phyloP scores from a whole-genome alignment of 2,797 vertebrate genomes.

The Enteromius afrohamiltoni region DNA sequence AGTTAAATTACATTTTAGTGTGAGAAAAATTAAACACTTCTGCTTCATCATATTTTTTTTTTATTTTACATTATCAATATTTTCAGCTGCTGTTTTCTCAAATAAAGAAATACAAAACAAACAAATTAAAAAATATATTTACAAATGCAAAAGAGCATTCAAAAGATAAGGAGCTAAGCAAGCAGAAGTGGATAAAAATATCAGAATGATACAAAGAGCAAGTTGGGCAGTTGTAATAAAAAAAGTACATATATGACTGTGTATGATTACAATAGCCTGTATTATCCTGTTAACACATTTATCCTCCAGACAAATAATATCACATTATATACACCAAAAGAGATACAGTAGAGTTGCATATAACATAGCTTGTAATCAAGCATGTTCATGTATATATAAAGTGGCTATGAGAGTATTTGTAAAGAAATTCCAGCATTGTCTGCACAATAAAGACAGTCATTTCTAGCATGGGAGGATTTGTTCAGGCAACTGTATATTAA shows the following conservation, averaged over 20 bases:
- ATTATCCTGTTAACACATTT: background rate
- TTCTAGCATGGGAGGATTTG: background rate
- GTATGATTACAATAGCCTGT: background rate
- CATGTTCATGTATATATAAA: conserved; percentile 15
- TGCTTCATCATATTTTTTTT: background rate
- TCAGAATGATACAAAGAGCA: background rate
- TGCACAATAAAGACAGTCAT: background rate
- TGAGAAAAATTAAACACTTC: background rate
- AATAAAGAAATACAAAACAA: background rate
- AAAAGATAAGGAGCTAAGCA: background rate
- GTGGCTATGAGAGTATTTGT: background rate
- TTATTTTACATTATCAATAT: background rate
- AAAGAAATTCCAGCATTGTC: conserved; percentile 3
- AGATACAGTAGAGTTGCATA: background rate
- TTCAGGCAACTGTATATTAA: background rate
- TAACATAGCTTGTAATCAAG: background rate
- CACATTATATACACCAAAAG: conserved; percentile 6
- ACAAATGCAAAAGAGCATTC: background rate
- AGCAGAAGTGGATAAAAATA: background rate
- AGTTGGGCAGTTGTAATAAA: background rate
- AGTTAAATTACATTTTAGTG: background rate
- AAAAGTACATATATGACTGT: background rate
- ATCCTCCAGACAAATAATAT: background rate
- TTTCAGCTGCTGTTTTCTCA: background rate
- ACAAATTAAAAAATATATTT: background rate